phyloP scores from a whole-genome alignment of 1,140 invertebrate genomes.

The Apis dorsata region DNA sequence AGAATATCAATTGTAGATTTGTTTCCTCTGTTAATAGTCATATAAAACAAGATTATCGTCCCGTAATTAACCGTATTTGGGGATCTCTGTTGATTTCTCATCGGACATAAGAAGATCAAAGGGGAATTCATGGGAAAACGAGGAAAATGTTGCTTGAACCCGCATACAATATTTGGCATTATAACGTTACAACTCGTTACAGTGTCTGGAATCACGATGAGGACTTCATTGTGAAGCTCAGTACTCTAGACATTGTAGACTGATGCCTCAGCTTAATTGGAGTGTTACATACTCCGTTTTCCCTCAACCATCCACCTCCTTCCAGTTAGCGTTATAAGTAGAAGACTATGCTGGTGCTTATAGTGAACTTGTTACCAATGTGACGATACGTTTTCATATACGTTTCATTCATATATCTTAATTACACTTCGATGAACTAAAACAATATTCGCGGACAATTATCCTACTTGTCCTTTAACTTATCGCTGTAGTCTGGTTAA shows the following conservation, averaged over 20 bases:
- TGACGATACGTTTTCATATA: constrained; percentile 45
- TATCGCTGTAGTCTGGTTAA: background rate
- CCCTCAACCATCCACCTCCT: constrained; percentile 39
- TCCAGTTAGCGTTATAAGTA: constrained; percentile 41
- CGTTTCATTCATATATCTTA: constrained; percentile 7
- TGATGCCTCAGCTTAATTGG: constrained; percentile 72
- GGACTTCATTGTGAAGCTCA: constrained; percentile 66
- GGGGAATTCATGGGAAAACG: constrained; percentile 45
- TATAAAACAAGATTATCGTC: constrained; percentile 19
- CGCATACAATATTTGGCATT: constrained; percentile 57
- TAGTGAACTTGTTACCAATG: constrained; percentile 65
- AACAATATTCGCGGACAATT: background rate
- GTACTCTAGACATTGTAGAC: constrained; percentile 63
- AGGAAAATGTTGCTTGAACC: constrained; percentile 52
- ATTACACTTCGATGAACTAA: constrained; percentile 8
- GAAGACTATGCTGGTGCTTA: constrained; percentile 20
- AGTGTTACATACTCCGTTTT: constrained; percentile 70
- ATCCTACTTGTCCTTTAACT: background rate
- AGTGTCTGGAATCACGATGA: constrained; percentile 53
- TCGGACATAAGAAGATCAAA: constrained; percentile 43
- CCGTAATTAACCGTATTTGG: constrained; percentile 44
- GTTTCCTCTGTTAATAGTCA: background rate
- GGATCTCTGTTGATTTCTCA: constrained; percentile 33
- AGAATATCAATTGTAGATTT: too few species aligned
- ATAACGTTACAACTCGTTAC: constrained; percentile 62